phyloP scores from a whole-genome alignment of 2,888 invertebrate species.

The Drymonia ruficornis region DNA sequence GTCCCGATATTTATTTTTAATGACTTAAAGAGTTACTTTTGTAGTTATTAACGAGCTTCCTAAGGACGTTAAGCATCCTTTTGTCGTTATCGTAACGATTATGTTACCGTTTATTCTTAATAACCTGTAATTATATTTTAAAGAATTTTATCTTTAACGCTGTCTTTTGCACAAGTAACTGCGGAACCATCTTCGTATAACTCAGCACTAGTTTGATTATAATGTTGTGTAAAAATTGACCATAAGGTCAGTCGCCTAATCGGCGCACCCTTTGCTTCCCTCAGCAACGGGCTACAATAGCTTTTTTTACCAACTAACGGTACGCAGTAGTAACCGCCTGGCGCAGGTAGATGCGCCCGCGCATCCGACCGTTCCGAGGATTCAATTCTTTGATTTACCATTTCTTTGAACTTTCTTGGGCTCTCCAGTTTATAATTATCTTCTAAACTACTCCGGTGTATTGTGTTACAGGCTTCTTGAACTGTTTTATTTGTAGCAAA shows the following conservation, averaged over 20 bases:
- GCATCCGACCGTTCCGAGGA: conserved; percentile 40
- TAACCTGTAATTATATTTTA: not conserved
- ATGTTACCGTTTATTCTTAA: conserved; percentile 1
- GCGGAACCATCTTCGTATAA: not conserved
- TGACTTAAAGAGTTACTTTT: not conserved
- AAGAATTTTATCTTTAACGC: not conserved
- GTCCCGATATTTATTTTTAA: not conserved
- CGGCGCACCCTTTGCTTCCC: conserved; percentile 56
- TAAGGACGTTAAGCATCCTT: not conserved
- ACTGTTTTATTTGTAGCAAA: conserved; percentile 24
- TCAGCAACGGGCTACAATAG: conserved; percentile 47
- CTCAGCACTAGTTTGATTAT: conserved; percentile 10
- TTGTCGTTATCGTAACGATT: not conserved
- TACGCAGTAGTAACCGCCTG: conserved; percentile 46
- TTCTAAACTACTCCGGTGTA: conserved; percentile 4
- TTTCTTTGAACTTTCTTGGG: conserved; percentile 50
- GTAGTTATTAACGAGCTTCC: not conserved
- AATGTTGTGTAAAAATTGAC: conserved; percentile 24
- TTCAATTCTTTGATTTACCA: conserved; percentile 51
- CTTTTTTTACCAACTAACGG: conserved; percentile 59
- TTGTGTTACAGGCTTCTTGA: conserved; percentile 14
- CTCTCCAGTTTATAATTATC: conserved; percentile 28
- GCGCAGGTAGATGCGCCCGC: conserved; percentile 64
- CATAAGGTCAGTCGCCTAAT: conserved; percentile 55
- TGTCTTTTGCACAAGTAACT: not conserved